A percentile compares a stretch with the other conserved stretches of the same genome.
Conservation (phyloP, 92 coral and sea anemone genomes). For the Micromussa lordhowensis region DNA sequence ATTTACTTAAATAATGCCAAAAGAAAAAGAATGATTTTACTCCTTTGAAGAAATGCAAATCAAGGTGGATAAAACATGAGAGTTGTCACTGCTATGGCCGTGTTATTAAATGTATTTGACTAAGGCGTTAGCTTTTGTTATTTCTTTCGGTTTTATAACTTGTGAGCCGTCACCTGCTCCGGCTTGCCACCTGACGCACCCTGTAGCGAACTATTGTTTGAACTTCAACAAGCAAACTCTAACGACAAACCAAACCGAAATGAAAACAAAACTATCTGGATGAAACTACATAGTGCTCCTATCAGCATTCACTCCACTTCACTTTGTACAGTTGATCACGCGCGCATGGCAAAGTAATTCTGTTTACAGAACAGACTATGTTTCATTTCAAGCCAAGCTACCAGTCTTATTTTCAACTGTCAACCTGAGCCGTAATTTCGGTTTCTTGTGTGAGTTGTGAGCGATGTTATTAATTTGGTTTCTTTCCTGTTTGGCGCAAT, state of each 20-base stretch:
- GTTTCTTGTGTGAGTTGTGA: background rate
- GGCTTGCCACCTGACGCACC: constrained; percentile 20
- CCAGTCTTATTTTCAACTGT: background rate
- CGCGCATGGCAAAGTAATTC: constrained; percentile 4
- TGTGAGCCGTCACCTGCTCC: constrained; percentile 13
- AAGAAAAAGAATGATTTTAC: background rate
- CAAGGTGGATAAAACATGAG: background rate
- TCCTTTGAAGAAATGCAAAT: background rate
- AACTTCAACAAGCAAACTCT: constrained; percentile 50
- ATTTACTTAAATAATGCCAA: background rate
- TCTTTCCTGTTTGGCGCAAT: constrained; percentile 7
- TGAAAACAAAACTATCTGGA: constrained; percentile 14
- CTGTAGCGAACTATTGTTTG: constrained; percentile 30
- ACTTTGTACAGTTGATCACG: background rate
- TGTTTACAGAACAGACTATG: constrained; percentile 11
- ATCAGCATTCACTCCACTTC: background rate
- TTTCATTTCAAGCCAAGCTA: background rate
- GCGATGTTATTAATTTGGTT: constrained; percentile 39
- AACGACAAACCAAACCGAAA: constrained; percentile 31
- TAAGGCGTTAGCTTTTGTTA: constrained; percentile 25
- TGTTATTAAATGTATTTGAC: background rate
- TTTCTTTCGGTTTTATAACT: constrained; percentile 7
- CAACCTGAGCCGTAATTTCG: background rate
- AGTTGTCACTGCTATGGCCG: background rate
- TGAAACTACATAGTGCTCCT: background rate